phyloP scores from a whole-genome alignment of 2,797 vertebrate species.

The Gallirallus australis region DNA sequence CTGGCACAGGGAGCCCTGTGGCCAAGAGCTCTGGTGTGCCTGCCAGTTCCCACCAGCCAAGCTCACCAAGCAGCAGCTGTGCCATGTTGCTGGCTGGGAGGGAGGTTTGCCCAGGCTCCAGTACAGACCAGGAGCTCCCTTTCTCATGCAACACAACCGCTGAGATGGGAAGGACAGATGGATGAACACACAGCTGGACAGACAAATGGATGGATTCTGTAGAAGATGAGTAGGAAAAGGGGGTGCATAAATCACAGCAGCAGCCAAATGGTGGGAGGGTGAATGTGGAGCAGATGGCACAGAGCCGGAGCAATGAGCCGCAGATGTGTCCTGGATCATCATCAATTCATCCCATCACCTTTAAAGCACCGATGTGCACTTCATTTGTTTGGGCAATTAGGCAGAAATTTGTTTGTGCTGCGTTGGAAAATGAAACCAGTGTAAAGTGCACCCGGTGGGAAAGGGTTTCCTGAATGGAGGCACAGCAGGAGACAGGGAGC shows the following conservation, averaged over 20 bases:
- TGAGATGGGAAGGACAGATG: neutral
- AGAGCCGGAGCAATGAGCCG: constrained; percentile 84
- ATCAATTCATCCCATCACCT: constrained; percentile 87
- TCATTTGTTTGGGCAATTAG: constrained; percentile 94
- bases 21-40: neutral
- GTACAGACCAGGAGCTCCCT: neutral
- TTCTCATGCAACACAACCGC: neutral
- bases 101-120: neutral
- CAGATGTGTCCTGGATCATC: constrained; percentile 88
- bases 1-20: neutral
- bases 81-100: neutral
- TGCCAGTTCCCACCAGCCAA: neutral
- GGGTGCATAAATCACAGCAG: neutral
- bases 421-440: constrained; percentile 76
- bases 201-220: neutral
- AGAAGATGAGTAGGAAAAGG: neutral
- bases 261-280: constrained; percentile 50
- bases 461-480: constrained; percentile 64
- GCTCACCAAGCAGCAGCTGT: neutral
- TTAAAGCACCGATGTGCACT: constrained; percentile 86
- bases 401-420: constrained; percentile 93
- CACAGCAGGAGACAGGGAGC: neutral
- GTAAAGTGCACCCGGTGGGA: constrained; percentile 77
- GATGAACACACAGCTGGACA: neutral
- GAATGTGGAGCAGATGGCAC: constrained; percentile 85